Base-by-base conservation (phyloP, 2,113 vertebrate genomes). In the Nicator chloris region DNA sequence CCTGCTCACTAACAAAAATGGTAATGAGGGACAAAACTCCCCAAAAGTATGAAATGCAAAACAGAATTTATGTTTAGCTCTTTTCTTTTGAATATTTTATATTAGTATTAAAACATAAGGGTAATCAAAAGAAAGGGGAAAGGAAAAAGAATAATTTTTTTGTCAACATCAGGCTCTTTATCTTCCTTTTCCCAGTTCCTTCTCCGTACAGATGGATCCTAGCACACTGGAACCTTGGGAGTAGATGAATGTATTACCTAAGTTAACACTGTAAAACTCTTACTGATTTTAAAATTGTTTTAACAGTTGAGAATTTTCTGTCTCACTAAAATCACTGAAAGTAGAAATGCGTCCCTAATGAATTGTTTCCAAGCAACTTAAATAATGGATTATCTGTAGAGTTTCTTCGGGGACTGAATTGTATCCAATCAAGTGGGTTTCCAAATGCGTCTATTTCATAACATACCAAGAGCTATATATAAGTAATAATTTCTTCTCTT, bases 121-220 rank as follows among this genome's bases (percentile, higher is more conserved):
- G 6, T 73, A 51, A 78, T 56, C 16, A 56, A 72, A 86, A 90
- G 27, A 75, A 86, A 31, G 15, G 5, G 5, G 1, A 6, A 13
- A 23, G 24, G n/a, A n/a, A 54, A 24, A 37, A 45, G 1, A 39
- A 27, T 27, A 0, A 0, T 9, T n/a, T 77, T 76, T 56, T 47
- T 7, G 5, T 88, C 31, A 28, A 4, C 28, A 47, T 69, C 19
- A 54, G 49, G 33, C 50, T 83, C 42, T 86, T 88, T 66, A n/a
- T 65, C 24, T 72, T 90, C 9, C 7, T 21, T 80, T 82, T 82
- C 44, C n/a, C n/a, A 33, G 23, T 80, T 73, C 16, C 30, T 73
- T 68, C 33, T 42, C 47, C 66, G 15, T 77, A 7, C 17, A 63
- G 45, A 27, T 51, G 37, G 26, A 59, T 90, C 21, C 9, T 44